Evolutionary conservation across 2,888 invertebrate genomes (phyloP).

Genomic region (Caenorhabditis angaria): DNA sequence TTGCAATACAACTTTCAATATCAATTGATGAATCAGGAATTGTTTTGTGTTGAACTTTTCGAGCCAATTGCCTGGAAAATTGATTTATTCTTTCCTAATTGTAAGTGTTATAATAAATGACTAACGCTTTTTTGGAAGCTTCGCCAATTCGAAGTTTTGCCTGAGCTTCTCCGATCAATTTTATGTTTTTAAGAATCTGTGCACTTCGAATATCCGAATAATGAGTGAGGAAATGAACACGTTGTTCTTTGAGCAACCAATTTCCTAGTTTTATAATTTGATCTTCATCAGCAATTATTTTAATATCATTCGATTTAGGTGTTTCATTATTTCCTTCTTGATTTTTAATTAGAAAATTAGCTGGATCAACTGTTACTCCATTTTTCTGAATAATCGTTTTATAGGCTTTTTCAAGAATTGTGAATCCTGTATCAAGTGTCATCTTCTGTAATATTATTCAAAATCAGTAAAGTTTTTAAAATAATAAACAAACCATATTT

Average conservation of each 20-base stretch:
- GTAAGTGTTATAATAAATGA: slow-evolving; percentile 3
- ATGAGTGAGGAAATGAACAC: slow-evolving; percentile 45
- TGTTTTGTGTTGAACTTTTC: slow-evolving; percentile 19
- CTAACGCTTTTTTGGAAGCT: slow-evolving; percentile 33
- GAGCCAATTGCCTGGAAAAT: slow-evolving; percentile 8
- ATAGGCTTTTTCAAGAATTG: slow-evolving; percentile 65
- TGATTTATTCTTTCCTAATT: neutral
- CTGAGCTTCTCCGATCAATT: slow-evolving; percentile 39
- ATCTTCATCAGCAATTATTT: slow-evolving; percentile 41
- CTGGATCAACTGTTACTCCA: slow-evolving; percentile 43
- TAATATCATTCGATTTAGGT: slow-evolving; percentile 36
- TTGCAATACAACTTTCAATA: slow-evolving; percentile 38
- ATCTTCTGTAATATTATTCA: slow-evolving; percentile 62
- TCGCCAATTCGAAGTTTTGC: too few species aligned
- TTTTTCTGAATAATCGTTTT: slow-evolving; percentile 54
- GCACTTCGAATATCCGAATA: slow-evolving; percentile 52
- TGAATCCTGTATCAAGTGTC: slow-evolving; percentile 66
- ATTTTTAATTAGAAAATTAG: slow-evolving; percentile 14
- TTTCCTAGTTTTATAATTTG: slow-evolving; percentile 49
- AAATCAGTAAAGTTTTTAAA: neutral
- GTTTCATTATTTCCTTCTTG: slow-evolving; percentile 27
- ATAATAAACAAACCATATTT: slow-evolving; percentile 44
- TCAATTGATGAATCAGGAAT: slow-evolving; percentile 35
- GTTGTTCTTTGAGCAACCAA: slow-evolving; percentile 52
- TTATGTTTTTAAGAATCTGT: slow-evolving; percentile 43